Percentiles rank a stretch among this genome's conserved stretches.
phyloP scores from a whole-genome alignment of 2,797 vertebrate genomes.

The Sebastes vulpes region DNA sequence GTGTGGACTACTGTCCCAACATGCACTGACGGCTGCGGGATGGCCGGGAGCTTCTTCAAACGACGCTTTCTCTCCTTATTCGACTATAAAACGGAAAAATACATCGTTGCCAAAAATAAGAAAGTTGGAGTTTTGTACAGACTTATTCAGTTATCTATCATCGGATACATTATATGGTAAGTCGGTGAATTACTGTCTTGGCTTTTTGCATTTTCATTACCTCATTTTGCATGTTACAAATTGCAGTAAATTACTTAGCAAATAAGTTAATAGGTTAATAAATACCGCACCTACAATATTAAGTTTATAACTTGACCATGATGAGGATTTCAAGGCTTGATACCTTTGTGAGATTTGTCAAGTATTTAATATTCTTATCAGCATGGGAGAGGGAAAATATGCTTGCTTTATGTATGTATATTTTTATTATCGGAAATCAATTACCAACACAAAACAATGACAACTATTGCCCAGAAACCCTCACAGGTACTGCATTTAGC shows the following conservation, averaged over 20 bases:
- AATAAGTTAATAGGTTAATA: background rate
- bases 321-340: too few species aligned
- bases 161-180: conserved; percentile 89
- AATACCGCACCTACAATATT: too few species aligned
- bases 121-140: conserved; percentile 93
- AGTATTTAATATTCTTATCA: too few species aligned
- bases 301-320: too few species aligned
- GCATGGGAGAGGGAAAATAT: too few species aligned
- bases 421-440: too few species aligned
- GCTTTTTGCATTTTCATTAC: background rate
- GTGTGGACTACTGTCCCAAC: background rate
- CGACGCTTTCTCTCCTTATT: conserved; percentile 80
- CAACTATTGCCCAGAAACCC: too few species aligned
- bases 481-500: too few species aligned
- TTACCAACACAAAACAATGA: too few species aligned
- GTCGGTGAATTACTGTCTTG: background rate
- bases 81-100: conserved; percentile 94
- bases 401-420: background rate
- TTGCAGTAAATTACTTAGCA: background rate
- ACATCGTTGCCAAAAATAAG: conserved; percentile 91
- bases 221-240: background rate
- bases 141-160: conserved; percentile 88
- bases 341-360: too few species aligned
- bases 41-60: conserved; percentile 71
- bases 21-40: conserved; percentile 28